Base-by-base conservation (phyloP, 1,140 invertebrate species). In the Drusus annulatus region DNA sequence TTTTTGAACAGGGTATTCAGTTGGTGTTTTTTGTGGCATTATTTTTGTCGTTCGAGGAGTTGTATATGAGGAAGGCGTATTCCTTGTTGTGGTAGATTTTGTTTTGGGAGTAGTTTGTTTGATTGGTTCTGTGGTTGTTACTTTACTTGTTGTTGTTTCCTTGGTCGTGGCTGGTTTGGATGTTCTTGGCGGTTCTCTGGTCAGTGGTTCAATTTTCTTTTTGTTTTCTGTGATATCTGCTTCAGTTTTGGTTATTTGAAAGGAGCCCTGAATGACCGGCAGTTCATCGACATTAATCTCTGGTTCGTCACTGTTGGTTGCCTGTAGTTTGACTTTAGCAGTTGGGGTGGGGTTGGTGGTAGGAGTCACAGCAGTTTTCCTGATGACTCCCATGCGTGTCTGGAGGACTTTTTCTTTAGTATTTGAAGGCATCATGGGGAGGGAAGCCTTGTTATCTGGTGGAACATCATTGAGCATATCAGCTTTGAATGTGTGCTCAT, bases 151-250 rank as follows among this genome's bases (percentile, higher is more conserved):
- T 1, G 85, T 88, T n/a, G 89, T 88, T 81, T 87, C 87, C 79
- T 82, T 87, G n/a, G 78, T 87, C 51, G 81, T 76, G 75, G 75
- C 81, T 84, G 87, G 87, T 73, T 84, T 78, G 74, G 87, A 87
- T 25, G 85, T 86, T 69, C 84, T 85, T 69, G 84, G 69, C 45
- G 84, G 52, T 81, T 84, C 85, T 82, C 84, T 87, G 1, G 85
- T 85, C 13, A 65, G 54, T 31, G 86, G 85, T 86, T 85, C 85
- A 82, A 85, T 78, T 81, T 82, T 86, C 79, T 89, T 87, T 85
- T 91, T 91, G 84, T 91, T 91, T 86, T 91, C 90, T 31, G 91
- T 91, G 84, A 91, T 91, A 86, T 91, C 91, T 36, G 91, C 91
- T 81, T 92, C 91, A 62, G 91, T 91, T 86, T 91, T 92, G 28